These are phyloP conservation scores for Lithobates sylvaticus DNA, from an alignment of 2,797 vertebrate species.

Conservation along the genomic window DNA sequence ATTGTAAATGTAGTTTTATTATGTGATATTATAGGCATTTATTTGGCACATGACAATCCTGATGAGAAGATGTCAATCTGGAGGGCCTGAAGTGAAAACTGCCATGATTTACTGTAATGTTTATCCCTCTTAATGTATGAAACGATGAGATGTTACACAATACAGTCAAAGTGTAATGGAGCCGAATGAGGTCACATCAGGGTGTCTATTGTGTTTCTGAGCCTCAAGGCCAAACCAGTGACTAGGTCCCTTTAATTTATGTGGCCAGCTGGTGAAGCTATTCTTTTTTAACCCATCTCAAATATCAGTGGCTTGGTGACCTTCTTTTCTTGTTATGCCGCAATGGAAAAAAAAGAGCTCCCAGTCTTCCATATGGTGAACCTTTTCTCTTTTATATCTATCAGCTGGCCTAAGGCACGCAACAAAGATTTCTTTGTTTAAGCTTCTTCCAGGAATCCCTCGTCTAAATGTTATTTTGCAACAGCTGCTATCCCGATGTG, in stretches of 20 bases:
- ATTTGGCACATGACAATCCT: neutral
- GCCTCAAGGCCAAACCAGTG: neutral
- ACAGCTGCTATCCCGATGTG: conserved; percentile 30
- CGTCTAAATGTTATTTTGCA: neutral
- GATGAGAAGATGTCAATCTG: too few species aligned
- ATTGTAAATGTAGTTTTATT: neutral
- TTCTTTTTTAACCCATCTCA: conserved; percentile 61
- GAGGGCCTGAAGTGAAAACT: neutral
- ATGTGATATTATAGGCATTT: too few species aligned
- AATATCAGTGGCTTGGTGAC: conserved; percentile 69
- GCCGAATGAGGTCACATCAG: conserved; percentile 27
- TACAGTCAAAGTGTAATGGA: neutral
- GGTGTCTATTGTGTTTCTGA: conserved; percentile 1
- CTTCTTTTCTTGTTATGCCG: conserved; percentile 55
- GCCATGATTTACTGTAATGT: neutral
- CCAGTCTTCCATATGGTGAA: conserved; percentile 64
- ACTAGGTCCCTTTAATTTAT: conserved; percentile 21
- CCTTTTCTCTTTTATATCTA: conserved; percentile 40
- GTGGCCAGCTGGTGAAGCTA: conserved; percentile 21
- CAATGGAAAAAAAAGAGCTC: conserved; percentile 58
- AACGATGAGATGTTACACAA: neutral
- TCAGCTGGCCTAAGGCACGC: conserved; percentile 1
- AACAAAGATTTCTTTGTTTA: conserved; percentile 40
- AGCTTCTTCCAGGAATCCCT: conserved; percentile 46
- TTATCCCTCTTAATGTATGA: neutral